Conservation (phyloP, 2,797 vertebrate genomes). For the Tapirus indicus region DNA sequence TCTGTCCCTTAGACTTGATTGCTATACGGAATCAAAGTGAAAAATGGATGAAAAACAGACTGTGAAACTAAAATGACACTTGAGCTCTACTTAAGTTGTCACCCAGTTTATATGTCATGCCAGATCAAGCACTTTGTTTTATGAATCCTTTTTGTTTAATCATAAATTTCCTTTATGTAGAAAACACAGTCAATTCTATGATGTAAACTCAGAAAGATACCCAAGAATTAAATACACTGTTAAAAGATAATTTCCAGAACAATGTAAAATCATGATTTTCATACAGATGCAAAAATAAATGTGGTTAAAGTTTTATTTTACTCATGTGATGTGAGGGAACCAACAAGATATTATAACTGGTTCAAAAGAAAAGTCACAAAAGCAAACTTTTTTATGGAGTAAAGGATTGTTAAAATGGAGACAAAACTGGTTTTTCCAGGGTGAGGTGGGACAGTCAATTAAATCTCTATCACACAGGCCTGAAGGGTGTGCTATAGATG, state of each 20-base stretch:
- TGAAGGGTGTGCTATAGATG: background rate
- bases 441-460: background rate
- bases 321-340: background rate
- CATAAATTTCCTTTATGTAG: background rate
- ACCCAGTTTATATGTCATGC: background rate
- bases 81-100: background rate
- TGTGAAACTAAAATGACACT: background rate
- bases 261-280: background rate
- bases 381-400: background rate
- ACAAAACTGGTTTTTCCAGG: background rate
- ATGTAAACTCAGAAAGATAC: background rate
- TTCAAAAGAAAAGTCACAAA: constrained; percentile 49
- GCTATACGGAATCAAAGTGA: background rate
- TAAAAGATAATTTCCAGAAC: constrained; percentile 16
- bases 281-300: background rate
- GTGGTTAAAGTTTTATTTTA: constrained; percentile 46
- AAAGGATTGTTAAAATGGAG: constrained; percentile 18
- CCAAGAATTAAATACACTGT: constrained; percentile 7
- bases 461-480: background rate
- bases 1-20: background rate
- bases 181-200: background rate
- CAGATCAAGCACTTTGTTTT: background rate
- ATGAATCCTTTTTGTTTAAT: background rate
- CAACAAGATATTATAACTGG: background rate
- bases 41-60: constrained; percentile 16